Evolutionary conservation across 1,140 invertebrate species (phyloP).

Genomic region (Papilio polyxenes): DNA sequence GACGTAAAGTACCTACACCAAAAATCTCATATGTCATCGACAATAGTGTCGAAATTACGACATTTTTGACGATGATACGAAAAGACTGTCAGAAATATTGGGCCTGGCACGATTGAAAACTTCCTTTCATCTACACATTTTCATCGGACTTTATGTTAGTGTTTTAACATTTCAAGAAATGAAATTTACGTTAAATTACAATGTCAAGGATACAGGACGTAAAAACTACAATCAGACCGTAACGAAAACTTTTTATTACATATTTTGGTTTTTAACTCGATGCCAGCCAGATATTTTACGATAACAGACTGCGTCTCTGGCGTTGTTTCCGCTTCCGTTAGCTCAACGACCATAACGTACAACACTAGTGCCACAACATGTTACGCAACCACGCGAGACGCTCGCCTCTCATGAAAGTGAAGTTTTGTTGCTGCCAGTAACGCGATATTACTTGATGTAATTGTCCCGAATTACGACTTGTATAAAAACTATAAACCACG

Average conservation of each 20-base stretch:
- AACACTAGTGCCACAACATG: not conserved
- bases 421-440: constrained; percentile 45
- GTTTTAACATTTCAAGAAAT: too few species aligned
- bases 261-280: not conserved
- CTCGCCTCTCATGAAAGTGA: constrained; percentile 64
- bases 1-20: too few species aligned
- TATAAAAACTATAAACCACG: not conserved
- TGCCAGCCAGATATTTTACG: not conserved
- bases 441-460: not conserved
- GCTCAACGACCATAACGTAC: constrained; percentile 54
- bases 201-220: constrained; percentile 7
- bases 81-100: too few species aligned
- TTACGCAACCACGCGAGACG: constrained; percentile 40
- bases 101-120: too few species aligned
- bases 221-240: not conserved
- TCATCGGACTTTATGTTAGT: too few species aligned
- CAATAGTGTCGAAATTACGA: too few species aligned
- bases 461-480: not conserved
- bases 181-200: not conserved
- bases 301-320: not conserved
- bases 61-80: too few species aligned
- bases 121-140: too few species aligned
- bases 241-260: not conserved
- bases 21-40: too few species aligned
- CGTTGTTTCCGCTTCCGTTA: constrained; percentile 50